Percentiles rank a stretch among this genome's conserved stretches.
phyloP scores from a whole-genome alignment of 2,113 vertebrate species.

The Campylomormyrus tamandua region DNA sequence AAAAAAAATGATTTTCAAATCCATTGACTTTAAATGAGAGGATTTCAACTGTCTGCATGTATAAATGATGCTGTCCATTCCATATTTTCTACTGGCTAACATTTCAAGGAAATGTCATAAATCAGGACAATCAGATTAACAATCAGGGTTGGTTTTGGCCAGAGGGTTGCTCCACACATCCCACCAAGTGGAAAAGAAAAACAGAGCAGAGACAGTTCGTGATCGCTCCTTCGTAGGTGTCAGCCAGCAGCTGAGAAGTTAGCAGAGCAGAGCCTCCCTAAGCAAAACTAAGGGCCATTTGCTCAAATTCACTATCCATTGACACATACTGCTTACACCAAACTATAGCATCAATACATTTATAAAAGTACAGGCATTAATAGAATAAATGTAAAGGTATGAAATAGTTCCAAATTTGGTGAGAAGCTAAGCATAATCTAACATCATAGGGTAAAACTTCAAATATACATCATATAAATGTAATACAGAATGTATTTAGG shows the following conservation, averaged over 20 bases:
- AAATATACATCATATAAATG: neutral
- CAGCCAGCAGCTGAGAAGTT: slow-evolving; percentile 53
- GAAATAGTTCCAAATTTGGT: neutral
- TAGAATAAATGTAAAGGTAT: neutral
- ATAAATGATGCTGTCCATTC: slow-evolving; percentile 25
- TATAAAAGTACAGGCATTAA: neutral
- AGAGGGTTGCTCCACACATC: slow-evolving; percentile 44
- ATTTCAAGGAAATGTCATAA: slow-evolving; percentile 40
- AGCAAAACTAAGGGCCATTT: too few relatives aligned
- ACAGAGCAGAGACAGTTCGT: slow-evolving; percentile 46
- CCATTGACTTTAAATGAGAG: slow-evolving; percentile 8
- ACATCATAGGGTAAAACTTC: neutral
- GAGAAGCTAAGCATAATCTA: neutral
- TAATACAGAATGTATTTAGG: neutral
- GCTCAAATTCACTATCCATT: neutral
- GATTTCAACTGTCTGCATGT: neutral
- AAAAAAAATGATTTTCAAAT: slow-evolving; percentile 5
- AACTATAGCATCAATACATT: neutral
- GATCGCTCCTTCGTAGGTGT: slow-evolving; percentile 63
- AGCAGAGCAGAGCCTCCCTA: neutral
- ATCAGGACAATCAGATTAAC: slow-evolving; percentile 56
- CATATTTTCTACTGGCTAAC: slow-evolving; percentile 35
- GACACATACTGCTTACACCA: neutral
- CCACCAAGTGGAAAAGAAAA: slow-evolving; percentile 58
- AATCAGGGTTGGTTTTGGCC: slow-evolving; percentile 57